Evolutionary conservation across 2,888 invertebrate genomes (phyloP).

Genomic region (Myathropa florea): DNA sequence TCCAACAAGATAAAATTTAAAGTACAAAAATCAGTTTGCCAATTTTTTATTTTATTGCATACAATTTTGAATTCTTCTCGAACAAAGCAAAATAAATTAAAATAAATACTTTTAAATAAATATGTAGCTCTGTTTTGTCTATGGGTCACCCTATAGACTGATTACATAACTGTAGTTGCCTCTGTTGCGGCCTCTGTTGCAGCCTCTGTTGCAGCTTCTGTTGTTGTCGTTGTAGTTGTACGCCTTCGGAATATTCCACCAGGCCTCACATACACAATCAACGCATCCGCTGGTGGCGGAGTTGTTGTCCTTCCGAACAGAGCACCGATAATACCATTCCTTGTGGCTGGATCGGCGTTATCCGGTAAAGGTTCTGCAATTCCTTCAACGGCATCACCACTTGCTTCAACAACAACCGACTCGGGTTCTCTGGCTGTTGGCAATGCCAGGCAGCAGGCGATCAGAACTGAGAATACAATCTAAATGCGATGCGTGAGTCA

Average conservation of each 20-base stretch:
- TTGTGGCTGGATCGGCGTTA: neutral
- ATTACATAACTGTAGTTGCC: neutral
- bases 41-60: neutral
- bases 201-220: neutral
- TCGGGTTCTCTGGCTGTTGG: neutral
- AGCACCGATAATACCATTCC: slow-evolving; percentile 3
- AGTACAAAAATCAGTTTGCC: neutral
- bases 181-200: neutral
- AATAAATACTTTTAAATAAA: neutral
- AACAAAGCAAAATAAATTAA: neutral
- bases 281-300: neutral
- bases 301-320: slow-evolving; percentile 7
- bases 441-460: slow-evolving; percentile 27
- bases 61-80: neutral
- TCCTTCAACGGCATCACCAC: neutral
- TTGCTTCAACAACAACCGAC: neutral
- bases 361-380: neutral
- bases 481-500: neutral
- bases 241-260: neutral
- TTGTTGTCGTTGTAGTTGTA: neutral
- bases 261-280: neutral
- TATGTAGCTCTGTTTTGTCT: neutral
- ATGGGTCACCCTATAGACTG: neutral
- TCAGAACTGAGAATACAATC: slow-evolving; percentile 20
- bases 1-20: too few relatives aligned